Conservation (phyloP, 2,113 vertebrate species). For the Neolamprologus falcicula region DNA sequence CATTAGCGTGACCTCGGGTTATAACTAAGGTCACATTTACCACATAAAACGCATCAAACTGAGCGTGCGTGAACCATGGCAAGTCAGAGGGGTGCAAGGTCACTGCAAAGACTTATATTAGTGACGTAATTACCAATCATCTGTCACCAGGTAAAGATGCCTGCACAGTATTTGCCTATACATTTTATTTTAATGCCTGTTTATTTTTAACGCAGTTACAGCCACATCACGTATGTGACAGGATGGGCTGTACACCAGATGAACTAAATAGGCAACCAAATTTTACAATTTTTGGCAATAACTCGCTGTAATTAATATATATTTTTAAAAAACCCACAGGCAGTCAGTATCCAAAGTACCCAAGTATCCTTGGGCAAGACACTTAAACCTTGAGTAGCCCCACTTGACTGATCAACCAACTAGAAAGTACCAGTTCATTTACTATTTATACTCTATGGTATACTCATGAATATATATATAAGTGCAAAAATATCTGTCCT, state of each 20-base stretch:
- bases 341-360: background rate
- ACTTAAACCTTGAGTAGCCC: background rate
- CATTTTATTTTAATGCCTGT: background rate
- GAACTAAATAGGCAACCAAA: background rate
- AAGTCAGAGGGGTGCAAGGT: background rate
- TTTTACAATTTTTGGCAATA: background rate
- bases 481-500: background rate
- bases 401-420: background rate
- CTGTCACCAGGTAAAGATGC: background rate
- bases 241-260: background rate
- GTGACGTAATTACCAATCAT: background rate
- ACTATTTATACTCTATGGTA: background rate
- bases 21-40: background rate
- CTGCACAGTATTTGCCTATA: no score
- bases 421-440: background rate
- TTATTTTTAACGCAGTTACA: background rate
- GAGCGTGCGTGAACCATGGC: background rate
- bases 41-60: background rate
- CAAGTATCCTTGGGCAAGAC: background rate
- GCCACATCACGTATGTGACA: background rate
- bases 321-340: background rate
- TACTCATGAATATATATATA: background rate
- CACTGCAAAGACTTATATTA: background rate
- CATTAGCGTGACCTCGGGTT: background rate
- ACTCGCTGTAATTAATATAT: background rate